phyloP scores from a whole-genome alignment of 2,797 vertebrate genomes.

The Sebastes kiyomatsui region DNA sequence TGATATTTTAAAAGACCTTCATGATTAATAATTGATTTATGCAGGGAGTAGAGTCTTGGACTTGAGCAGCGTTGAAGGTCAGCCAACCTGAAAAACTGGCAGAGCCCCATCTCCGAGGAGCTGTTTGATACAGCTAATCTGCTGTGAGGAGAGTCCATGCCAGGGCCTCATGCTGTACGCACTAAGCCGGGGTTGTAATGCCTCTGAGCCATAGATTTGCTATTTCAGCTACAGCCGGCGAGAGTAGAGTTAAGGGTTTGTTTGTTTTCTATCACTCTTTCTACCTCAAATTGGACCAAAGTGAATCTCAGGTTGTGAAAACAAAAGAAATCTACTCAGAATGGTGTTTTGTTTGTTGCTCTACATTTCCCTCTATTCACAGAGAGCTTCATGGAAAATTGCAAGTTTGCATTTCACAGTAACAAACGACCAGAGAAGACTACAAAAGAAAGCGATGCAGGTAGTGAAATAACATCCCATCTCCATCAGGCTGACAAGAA shows the following conservation, averaged over 20 bases:
- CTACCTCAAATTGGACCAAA: not conserved
- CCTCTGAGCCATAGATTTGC: slow-evolving; percentile 1
- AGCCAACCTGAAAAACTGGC: slow-evolving; percentile 26
- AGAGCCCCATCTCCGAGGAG: slow-evolving; percentile 25
- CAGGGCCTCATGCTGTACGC: not conserved
- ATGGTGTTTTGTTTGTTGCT: not conserved
- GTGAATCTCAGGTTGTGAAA: not conserved
- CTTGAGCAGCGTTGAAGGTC: slow-evolving; percentile 48
- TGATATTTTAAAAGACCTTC: slow-evolving; percentile 28
- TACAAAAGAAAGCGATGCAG: not conserved
- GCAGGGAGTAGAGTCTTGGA: slow-evolving; percentile 44
- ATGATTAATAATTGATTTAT: slow-evolving; percentile 59
- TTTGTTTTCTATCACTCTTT: not conserved
- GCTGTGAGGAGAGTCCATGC: not conserved
- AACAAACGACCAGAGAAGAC: not conserved
- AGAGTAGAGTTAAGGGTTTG: not conserved
- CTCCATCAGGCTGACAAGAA: not conserved
- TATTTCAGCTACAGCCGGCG: not conserved
- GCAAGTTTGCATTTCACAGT: not conserved
- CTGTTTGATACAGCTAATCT: slow-evolving; percentile 32
- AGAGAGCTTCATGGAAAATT: not conserved
- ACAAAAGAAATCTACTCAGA: not conserved
- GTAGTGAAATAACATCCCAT: not conserved
- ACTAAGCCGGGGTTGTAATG: not conserved
- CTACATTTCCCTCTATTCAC: not conserved